Conservation (phyloP, 2,113 vertebrate species). For the Oceanodroma tethys region DNA sequence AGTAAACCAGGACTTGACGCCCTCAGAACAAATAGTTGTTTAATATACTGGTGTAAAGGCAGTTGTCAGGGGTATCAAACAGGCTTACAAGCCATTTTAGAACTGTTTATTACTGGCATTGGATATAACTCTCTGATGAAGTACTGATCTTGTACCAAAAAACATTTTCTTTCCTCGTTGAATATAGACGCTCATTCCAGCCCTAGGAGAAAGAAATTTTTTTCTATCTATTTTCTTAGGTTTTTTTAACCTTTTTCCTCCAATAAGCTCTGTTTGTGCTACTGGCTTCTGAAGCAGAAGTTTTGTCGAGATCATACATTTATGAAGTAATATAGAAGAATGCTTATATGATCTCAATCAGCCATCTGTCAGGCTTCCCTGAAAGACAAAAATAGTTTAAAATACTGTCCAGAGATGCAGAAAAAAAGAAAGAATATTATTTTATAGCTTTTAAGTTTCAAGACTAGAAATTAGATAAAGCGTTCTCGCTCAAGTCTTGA, state of each 20-base stretch:
- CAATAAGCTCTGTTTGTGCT: neutral
- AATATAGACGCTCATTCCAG: neutral
- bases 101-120: neutral
- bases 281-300: neutral
- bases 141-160: neutral
- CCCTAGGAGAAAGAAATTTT: neutral
- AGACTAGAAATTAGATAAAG: slow-evolving; percentile 57
- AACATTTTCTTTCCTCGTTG: neutral
- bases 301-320: slow-evolving; percentile 18
- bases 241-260: neutral
- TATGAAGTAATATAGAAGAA: neutral
- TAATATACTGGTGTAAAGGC: neutral
- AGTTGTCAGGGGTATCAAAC: neutral
- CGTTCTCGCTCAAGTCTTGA: slow-evolving; percentile 51
- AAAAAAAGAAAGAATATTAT: slow-evolving; percentile 39
- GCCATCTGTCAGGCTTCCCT: neutral
- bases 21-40: neutral
- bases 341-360: slow-evolving; percentile 9
- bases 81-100: neutral
- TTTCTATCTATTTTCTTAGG: neutral
- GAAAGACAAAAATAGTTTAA: slow-evolving; percentile 31
- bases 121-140: neutral
- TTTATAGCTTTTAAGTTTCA: slow-evolving; percentile 59
- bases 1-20: neutral
- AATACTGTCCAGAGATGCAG: slow-evolving; percentile 21